Base-by-base conservation (phyloP, 1,140 invertebrate genomes). In the Chymomyza costata region DNA sequence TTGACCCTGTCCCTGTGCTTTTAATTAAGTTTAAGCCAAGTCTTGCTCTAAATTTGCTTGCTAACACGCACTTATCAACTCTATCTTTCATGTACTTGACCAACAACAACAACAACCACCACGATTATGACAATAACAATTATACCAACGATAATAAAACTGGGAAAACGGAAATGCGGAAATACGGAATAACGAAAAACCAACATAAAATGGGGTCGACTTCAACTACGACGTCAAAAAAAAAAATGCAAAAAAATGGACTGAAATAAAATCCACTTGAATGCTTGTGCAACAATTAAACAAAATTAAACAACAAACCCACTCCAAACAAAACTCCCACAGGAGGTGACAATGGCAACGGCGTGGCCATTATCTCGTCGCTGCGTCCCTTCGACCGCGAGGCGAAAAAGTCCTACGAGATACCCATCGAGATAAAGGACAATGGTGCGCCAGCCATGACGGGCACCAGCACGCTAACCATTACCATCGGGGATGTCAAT, bases 401-500 rank as follows among this genome's bases (percentile, higher is more conserved):
- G 76, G 82, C 88, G 37, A 87, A 89, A 62, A 91, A 91, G 64
- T 87, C 90, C 73, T 91, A 89, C 70, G 82, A 88, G 47, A 88
- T 91, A 18, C 90, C 90, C 41, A 91, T 91, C 56, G 88, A 90
- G 17, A 90, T 91, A 39, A 89, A 89, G 86, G 87, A 86, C 82
- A 89, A 82, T 63, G 88, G 86, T 57, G 88, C 78, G 73, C 88
- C 85, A 3, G 86, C 87, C 2, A 89, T 90, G 86, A 90, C 90
- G 1, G 91, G 90, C 44, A 91, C 90, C 5, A 90, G 88, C 49
- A 92, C 90, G 1, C 69, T 92, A 7, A 91, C 89, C 1, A 88
- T 93, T 5, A 89, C 90, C 50, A 92, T 93, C 46, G 91, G 91
- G 31, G 91, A 90, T 55, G 87, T 89, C 30, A 92, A 93, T 68